Base-by-base conservation (phyloP, 2,888 invertebrate genomes). In the Idaea biselata region DNA sequence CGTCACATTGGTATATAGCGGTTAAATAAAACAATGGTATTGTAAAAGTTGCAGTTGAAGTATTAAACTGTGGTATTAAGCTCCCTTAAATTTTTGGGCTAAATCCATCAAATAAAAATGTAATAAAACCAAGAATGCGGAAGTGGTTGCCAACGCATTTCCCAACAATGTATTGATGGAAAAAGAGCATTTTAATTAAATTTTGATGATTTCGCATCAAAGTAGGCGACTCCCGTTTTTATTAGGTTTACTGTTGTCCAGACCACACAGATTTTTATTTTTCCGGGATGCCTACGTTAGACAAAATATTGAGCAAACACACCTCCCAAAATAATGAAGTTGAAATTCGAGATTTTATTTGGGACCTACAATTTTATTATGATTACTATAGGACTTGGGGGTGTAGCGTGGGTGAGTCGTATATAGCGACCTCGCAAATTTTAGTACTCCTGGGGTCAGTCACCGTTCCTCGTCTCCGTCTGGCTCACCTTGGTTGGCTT, bases 161-260 rank as follows among this genome's bases (percentile, higher is more conserved):
- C 3, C 44, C 44, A 8, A 44, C 2, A 44, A 3, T 11, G 8
- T 44, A 44, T 44, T 11, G 44, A 44, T 44, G 44, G 25, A 5
- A 25, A 44, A 44, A 44, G 44, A 44, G 44, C 44, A 44, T 44
- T 44, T 44, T 44, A 44, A 44, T 44, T 44, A 44, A 44, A 53
- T 57, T 58, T 54, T 58, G 58, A 58, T 61, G 25, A 58, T 54
- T 61, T 25, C 17, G 31, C 33, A 17, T 58, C 6, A 8, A n/a
- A 53, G 53, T 58, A 18, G 31, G 58, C 58, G 44, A 44, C 8
- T 11, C 44, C 59, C n/a, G 18, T 18, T 62, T 44, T 32, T 32
- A 11, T 32, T 11, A 14, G 8, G 44, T 14, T 44, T 44, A 14
- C 44, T 8, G 44, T 44, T 44, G 8, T 44, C 2, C 44, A 0